Base-by-base conservation (phyloP, 2,797 vertebrate species). In the Pangasius djambal region DNA sequence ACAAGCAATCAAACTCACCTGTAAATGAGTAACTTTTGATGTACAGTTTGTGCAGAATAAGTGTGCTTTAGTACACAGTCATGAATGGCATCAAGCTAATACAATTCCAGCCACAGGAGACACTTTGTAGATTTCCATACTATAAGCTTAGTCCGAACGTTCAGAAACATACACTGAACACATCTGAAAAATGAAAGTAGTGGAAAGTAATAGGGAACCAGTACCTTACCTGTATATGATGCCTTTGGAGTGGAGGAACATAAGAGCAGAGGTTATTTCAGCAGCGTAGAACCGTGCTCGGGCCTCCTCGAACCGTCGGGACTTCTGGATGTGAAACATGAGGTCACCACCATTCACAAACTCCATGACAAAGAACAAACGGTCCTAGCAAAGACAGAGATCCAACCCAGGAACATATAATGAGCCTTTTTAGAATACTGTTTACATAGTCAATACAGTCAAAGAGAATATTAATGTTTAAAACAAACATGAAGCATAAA, bases 251-350 rank as follows among this genome's bases (percentile, higher is more conserved):
- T 99, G 99, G 67, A 99, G 98, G 93, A 98, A 99, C 96, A 98
- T 99, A 91, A 99, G 98, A 0, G 98, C 99, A 0, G 97, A 99
- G 59, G 98, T 98, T 90, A 99, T 98, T 95, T 99, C 97, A 0
- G 99, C 98, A 0, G 98, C 96, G 50, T 99, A 99, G 96, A 99
- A 99, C 37, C 97, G 95, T 0, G 98, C 99, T 28, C 98, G 96
- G 1, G 93, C 93, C 91, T 99, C 98, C 0, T 99, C 98, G 75
- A 99, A 99, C 87, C 98, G 98, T 61, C 98, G 97, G 0, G 98
- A 98, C 94, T 98, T 99, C 95, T 99, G 99, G 91, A 99, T 99
- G 93, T 99, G 99, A 94, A 99, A 99, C 99, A 99, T 99, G 91
- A 99, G 95, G 91, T 99, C 98, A 0, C 98, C 98, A 0, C 98